Conservation (phyloP, 2,113 vertebrate species). For the mouse (Mus musculus) region DNA sequence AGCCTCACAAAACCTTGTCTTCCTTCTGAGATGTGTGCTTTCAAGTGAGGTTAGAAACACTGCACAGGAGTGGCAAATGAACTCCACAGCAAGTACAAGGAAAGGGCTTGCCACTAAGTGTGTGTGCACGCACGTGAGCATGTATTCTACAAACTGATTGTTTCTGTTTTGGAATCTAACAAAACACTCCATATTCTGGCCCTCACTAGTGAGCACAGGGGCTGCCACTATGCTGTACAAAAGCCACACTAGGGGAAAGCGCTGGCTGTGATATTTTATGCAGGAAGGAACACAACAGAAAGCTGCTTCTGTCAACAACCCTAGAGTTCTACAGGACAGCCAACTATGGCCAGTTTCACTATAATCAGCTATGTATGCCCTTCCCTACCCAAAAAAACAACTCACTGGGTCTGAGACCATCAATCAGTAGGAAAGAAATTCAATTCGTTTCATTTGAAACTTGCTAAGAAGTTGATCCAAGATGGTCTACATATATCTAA, state of each 20-base stretch:
- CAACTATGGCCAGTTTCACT: background rate
- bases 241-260: background rate
- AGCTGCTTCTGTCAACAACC: background rate
- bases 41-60: constrained; percentile 44
- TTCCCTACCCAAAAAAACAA: background rate
- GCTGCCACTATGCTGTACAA: background rate
- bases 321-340: background rate
- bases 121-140: background rate
- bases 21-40: constrained; percentile 44
- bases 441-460: background rate
- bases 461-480: background rate
- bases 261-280: background rate
- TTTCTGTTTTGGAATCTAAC: constrained; percentile 18
- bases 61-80: constrained; percentile 9
- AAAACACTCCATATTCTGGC: background rate
- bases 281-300: background rate
- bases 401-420: background rate
- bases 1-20: constrained; percentile 21
- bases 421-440: background rate
- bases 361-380: background rate
- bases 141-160: background rate
- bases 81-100: constrained; percentile 49
- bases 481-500: constrained; percentile 9
- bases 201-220: background rate
- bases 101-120: background rate